These are phyloP conservation scores for Phyllotreta striolata DNA, from an alignment of 2,888 invertebrate genomes.

Conservation along the genomic window DNA sequence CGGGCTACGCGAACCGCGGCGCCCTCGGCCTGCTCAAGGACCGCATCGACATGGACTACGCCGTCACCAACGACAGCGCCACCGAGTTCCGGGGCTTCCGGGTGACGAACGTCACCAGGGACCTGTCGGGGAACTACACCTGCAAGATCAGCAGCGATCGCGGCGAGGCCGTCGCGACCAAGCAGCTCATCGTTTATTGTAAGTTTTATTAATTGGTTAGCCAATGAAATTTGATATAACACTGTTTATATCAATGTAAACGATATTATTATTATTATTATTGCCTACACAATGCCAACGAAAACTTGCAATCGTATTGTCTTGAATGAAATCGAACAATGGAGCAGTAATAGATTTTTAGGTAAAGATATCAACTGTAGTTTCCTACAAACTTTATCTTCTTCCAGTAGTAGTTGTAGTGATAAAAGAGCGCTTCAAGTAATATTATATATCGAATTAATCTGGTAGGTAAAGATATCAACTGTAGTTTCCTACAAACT, in stretches of 20 bases:
- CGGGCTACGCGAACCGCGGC: slow-evolving; percentile 46
- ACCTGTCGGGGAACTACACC: slow-evolving; percentile 65
- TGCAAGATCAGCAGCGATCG: slow-evolving; percentile 65
- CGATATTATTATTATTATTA: too few species aligned
- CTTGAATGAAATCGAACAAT: too few species aligned
- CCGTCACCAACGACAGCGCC: slow-evolving; percentile 57
- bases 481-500: not conserved
- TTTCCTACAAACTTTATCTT: too few species aligned
- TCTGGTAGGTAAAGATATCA: not conserved
- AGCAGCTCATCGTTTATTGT: slow-evolving; percentile 66
- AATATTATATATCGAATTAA: too few species aligned
- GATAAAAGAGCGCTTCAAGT: too few species aligned
- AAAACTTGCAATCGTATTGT: too few species aligned
- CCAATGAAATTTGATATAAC: slow-evolving; percentile 15
- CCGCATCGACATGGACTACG: slow-evolving; percentile 60
- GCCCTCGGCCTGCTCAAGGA: slow-evolving; percentile 56
- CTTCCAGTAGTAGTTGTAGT: too few species aligned
- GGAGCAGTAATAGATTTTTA: too few species aligned
- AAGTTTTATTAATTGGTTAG: slow-evolving; percentile 53
- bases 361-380: slow-evolving; percentile 2
- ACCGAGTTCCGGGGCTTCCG: slow-evolving; percentile 65
- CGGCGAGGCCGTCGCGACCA: slow-evolving; percentile 60
- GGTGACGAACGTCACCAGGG: slow-evolving; percentile 62
- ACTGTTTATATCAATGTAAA: too few species aligned
- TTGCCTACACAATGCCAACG: too few species aligned